Percentiles rank a stretch among this genome's conserved stretches.
Evolutionary conservation across 1,140 invertebrate genomes (phyloP).

Genomic region (Nixonia krombeini): DNA sequence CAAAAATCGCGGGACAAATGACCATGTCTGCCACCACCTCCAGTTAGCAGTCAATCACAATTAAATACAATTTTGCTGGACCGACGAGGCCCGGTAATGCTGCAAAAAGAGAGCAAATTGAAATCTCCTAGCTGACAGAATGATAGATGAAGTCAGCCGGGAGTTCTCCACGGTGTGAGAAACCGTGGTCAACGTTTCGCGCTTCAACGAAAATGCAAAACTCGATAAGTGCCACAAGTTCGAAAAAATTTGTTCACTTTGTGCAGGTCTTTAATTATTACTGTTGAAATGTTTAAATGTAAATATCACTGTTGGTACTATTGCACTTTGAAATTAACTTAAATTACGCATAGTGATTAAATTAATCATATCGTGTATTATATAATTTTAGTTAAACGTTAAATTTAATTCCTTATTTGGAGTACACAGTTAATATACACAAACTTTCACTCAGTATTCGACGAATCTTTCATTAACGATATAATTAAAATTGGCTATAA

Average conservation of each 20-base stretch:
- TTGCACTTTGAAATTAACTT: too few species aligned
- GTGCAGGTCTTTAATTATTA: too few species aligned
- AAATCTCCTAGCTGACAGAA: conserved; percentile 70
- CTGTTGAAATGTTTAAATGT: too few species aligned
- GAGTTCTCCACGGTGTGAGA: conserved; percentile 23
- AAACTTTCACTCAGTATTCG: conserved; percentile 16
- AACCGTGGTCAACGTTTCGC: conserved; percentile 8
- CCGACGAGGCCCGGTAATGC: conserved; percentile 56
- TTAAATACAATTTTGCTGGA: conserved; percentile 70
- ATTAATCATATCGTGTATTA: conserved; percentile 14
- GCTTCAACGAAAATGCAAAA: conserved; percentile 7
- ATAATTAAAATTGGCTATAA: conserved; percentile 8
- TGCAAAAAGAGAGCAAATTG: conserved; percentile 70
- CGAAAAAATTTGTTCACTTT: conserved; percentile 19
- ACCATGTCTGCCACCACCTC: conserved; percentile 52
- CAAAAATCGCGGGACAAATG: conserved; percentile 63
- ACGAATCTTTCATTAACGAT: conserved; percentile 14
- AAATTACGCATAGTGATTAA: conserved; percentile 5
- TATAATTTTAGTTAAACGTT: too few species aligned
- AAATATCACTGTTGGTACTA: neutral
- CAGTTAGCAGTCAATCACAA: conserved; percentile 70
- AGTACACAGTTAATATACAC: conserved; percentile 11
- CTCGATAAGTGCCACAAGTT: conserved; percentile 10
- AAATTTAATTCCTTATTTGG: conserved; percentile 4
- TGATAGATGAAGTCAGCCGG: conserved; percentile 62